phyloP scores from a whole-genome alignment of 2,797 vertebrate species.

The Sphaeramia orbicularis region DNA sequence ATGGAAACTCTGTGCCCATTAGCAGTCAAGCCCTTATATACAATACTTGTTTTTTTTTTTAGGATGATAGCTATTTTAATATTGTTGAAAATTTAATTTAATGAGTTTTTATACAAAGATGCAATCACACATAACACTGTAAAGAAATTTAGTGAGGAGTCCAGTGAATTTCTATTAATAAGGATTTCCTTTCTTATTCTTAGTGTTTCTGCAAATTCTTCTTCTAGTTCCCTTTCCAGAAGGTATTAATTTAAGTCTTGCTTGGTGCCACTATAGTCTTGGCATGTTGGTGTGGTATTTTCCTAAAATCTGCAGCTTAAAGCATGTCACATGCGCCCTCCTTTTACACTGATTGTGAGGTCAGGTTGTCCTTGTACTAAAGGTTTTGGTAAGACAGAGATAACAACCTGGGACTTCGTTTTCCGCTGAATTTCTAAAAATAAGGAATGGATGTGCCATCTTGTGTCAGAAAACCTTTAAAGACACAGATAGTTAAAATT shows the following conservation, averaged over 20 bases:
- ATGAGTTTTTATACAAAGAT: conserved; percentile 1
- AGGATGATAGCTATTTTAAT: not conserved
- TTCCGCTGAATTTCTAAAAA: conserved; percentile 1
- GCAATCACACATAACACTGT: not conserved
- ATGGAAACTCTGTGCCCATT: not conserved
- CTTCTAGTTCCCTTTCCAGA: not conserved
- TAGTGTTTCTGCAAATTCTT: not conserved
- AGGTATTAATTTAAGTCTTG: not conserved
- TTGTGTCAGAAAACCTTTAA: not conserved
- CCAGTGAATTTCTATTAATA: not conserved
- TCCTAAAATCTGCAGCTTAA: not conserved
- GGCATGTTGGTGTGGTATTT: not conserved
- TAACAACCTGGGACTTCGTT: not conserved
- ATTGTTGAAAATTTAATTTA: not conserved
- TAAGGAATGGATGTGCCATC: not conserved
- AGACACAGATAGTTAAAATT: too few relatives aligned
- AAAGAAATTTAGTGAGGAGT: not conserved
- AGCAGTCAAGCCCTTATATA: not conserved
- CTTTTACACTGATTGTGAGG: not conserved
- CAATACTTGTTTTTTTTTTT: too few relatives aligned
- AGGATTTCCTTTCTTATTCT: not conserved
- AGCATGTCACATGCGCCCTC: not conserved
- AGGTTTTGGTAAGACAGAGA: not conserved
- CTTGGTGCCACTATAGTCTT: not conserved
- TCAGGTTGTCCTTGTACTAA: not conserved